These are phyloP conservation scores for Caenorhabditis latens DNA, from an alignment of 1,140 invertebrate genomes.

Conservation along the genomic window DNA sequence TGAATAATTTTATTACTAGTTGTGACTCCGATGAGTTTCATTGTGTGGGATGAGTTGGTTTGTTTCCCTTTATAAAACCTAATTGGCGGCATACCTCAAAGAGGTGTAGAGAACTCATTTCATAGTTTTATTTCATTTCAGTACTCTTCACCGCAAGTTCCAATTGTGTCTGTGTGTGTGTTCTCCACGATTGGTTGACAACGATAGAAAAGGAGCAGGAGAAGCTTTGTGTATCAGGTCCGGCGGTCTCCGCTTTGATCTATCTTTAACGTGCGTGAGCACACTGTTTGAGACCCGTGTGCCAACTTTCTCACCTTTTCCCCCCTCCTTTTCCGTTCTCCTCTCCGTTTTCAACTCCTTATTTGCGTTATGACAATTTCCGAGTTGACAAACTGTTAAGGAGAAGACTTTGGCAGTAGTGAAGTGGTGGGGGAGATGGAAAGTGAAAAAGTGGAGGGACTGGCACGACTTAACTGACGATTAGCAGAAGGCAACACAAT, in stretches of 20 bases:
- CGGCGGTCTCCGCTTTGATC: conserved; percentile 42
- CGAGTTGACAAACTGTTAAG: conserved; percentile 55
- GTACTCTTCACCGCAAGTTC: neutral
- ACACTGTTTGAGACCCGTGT: conserved; percentile 38
- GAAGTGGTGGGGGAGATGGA: too few relatives aligned
- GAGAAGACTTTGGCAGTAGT: conserved; percentile 42
- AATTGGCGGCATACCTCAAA: conserved; percentile 35
- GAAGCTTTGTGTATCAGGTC: conserved; percentile 44
- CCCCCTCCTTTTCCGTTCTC: neutral
- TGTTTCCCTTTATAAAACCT: neutral
- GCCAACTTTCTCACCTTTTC: conserved; percentile 38
- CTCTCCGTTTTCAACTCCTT: conserved; percentile 42
- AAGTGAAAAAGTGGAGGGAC: neutral
- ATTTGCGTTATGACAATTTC: conserved; percentile 46
- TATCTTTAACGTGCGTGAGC: conserved; percentile 26
- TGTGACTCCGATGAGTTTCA: neutral
- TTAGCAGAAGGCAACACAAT: conserved; percentile 38
- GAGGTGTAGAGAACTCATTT: conserved; percentile 20
- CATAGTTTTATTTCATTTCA: conserved; percentile 30
- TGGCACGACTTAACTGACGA: conserved; percentile 30
- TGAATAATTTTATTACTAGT: neutral
- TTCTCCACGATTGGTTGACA: conserved; percentile 45
- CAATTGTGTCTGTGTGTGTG: conserved; percentile 7
- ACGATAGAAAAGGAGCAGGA: conserved; percentile 36
- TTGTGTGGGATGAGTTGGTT: conserved; percentile 30